Evolutionary conservation across 2,888 invertebrate genomes (phyloP), one percentile per base, ranked within the genome.

Genomic region (Drosophila ustulata): DNA sequence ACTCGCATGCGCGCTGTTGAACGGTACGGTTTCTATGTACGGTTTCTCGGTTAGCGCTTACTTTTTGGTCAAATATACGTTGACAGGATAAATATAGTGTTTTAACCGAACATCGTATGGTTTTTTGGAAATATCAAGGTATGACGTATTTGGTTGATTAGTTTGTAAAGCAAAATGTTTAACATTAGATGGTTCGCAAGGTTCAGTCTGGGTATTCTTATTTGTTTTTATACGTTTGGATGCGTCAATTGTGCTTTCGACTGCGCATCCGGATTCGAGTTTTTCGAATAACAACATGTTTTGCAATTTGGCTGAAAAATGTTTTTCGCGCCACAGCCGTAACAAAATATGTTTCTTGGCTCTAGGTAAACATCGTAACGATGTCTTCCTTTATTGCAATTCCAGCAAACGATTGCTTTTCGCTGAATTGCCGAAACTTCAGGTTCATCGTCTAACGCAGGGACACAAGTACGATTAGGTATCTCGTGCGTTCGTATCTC

Each of bases 81-180:
- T 18, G 18, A 18, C 18, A 1, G 18, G 18, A 1, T 18, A 18
- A 18, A 18, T 18, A 18, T 18, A 18, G 18, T 18, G 18, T 18
- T n/a, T 30, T 47, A 28, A 11, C 13, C 47, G 26, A 47, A 47
- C n/a, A 7, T 49, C 30, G 13, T 13, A 49, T 30, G 47, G 47
- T 13, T 49, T 25, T 9, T 7, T 23, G 23, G 3, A 9, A 9
- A 9, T 43, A 23, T 43, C 4, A 9, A 9, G 9, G 43, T 9
- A 2, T 18, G 18, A 1, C 18, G 18, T 18, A 18, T 18, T 18
- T 18, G 18, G 18, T 18, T 18, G 18, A 18, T 18, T 18, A 18
- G 18, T 18, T 18, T 18, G 18, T 18, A 2, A 18, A 1, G 18
- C 18, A 18, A 18, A 18, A 18, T 18, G 18, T 18, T 18, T 18